These are phyloP conservation scores for Fukomys damarensis DNA, from an alignment of 2,113 vertebrate species.

Conservation along the genomic window DNA sequence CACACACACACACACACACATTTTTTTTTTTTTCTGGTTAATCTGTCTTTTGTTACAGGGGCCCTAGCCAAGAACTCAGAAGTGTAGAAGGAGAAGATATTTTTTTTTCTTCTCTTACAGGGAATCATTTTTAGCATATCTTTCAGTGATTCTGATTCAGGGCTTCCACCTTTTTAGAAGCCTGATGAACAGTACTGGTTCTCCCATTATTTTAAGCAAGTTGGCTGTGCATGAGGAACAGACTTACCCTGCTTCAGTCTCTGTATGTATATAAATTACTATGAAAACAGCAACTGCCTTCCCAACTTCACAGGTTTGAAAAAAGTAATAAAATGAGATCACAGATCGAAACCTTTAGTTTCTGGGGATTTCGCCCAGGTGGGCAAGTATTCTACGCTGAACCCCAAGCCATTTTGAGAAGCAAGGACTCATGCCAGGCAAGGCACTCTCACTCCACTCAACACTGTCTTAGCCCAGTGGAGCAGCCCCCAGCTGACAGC, in stretches of 20 bases:
- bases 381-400: background rate
- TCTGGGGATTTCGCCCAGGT: background rate
- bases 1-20: too few relatives aligned
- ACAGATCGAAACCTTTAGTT: background rate
- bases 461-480: background rate
- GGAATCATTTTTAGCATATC: background rate
- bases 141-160: background rate
- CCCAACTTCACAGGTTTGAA: background rate
- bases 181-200: background rate
- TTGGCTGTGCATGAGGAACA: background rate
- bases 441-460: background rate
- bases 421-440: background rate
- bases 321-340: background rate
- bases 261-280: background rate
- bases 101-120: background rate
- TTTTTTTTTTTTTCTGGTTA: background rate
- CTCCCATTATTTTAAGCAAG: background rate
- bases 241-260: background rate
- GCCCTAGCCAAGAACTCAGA: background rate
- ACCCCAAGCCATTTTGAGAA: background rate
- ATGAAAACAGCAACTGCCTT: background rate
- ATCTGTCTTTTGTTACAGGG: background rate
- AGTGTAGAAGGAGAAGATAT: background rate
- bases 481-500: background rate
- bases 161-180: constrained; percentile 1